phyloP scores from a whole-genome alignment of 2,888 invertebrate genomes.

The Torymus aiolomorphi region DNA sequence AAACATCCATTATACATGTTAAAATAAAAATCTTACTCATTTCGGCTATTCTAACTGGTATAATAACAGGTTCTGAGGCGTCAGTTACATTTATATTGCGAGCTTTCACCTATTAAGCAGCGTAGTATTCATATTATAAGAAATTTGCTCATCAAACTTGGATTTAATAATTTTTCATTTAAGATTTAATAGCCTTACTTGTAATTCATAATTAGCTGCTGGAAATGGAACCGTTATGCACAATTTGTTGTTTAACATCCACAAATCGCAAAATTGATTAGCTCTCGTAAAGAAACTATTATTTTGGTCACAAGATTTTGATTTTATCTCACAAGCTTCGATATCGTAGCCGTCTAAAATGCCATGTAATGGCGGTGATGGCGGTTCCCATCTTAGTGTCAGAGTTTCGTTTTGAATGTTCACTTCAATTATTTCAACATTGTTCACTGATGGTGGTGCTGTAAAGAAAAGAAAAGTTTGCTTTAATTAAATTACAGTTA shows the following conservation, averaged over 20 bases:
- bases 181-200: too few species aligned
- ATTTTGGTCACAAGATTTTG: neutral
- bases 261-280: constrained; percentile 18
- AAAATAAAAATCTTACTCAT: constrained; percentile 16
- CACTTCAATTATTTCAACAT: constrained; percentile 61
- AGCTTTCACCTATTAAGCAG: constrained; percentile 58
- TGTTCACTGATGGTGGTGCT: constrained; percentile 62
- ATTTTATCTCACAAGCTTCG: constrained; percentile 16
- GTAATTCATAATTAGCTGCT: neutral
- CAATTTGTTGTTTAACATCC: neutral
- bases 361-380: constrained; percentile 63
- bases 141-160: constrained; percentile 23
- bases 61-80: constrained; percentile 21
- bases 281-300: neutral
- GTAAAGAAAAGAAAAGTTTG: neutral
- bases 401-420: constrained; percentile 34
- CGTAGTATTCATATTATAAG: neutral
- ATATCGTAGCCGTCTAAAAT: constrained; percentile 59
- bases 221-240: constrained; percentile 31
- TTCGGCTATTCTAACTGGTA: constrained; percentile 13
- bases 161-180: neutral
- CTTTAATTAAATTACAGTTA: neutral
- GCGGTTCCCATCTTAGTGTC: constrained; percentile 62
- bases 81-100: constrained; percentile 59
- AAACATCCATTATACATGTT: too few species aligned